phyloP scores from a whole-genome alignment of 2,113 vertebrate genomes.

The Myotis lucifugus region DNA sequence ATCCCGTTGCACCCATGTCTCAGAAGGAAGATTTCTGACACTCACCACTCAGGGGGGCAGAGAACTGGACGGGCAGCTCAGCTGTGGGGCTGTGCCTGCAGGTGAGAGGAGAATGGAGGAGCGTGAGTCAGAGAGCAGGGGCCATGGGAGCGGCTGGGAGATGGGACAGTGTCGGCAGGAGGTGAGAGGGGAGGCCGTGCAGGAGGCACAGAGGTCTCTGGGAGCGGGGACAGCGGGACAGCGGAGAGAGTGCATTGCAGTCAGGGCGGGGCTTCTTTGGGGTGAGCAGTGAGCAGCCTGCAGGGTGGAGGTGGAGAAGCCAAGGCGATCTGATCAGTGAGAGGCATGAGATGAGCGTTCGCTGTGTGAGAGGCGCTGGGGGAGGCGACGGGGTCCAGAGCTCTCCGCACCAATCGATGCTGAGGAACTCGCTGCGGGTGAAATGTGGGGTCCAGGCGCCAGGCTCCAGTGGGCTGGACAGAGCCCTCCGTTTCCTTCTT shows the following conservation, averaged over 20 bases:
- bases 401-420: not conserved
- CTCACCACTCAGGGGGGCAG: not conserved
- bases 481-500: not conserved
- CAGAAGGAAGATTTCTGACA: not conserved
- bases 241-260: too few relatives aligned
- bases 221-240: too few relatives aligned
- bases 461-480: not conserved
- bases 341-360: not conserved
- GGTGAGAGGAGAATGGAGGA: not conserved
- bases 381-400: not conserved
- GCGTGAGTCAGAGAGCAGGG: not conserved
- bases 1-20: not conserved
- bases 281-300: not conserved
- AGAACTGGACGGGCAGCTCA: not conserved
- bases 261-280: not conserved
- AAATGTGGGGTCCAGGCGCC: not conserved
- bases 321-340: not conserved
- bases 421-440: not conserved
- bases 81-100: not conserved
- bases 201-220: too few relatives aligned
- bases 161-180: not conserved
- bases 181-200: not conserved
- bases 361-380: not conserved
- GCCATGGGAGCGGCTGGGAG: not conserved
- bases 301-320: not conserved